Evolutionary conservation across 1,140 invertebrate genomes (phyloP), one percentile per base, ranked within the genome.

Genomic region (Lutraria rhynchaena): DNA sequence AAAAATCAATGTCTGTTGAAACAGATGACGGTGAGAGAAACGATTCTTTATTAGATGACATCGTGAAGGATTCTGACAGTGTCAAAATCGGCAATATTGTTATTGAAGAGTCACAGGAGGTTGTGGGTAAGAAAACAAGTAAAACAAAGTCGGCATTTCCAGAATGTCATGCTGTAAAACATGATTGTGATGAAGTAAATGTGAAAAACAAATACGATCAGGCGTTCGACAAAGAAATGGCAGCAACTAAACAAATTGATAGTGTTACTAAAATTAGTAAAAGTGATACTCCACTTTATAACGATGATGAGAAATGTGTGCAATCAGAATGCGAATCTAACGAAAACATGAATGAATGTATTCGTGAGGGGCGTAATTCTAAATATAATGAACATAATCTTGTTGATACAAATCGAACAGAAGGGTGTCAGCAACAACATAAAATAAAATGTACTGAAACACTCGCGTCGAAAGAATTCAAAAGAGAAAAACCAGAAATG

Each of bases 21-120:
- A 57, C 60, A 5, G 57, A 81, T 46, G 77, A 61, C 24, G 44
- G 63, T 57, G 63, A 67, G 27, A 5, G 37, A 33, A 31, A 55
- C 24, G 75, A 77, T 67, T 75, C 73, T 1, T 31, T 75, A 0
- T 31, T 75, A 29, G 73, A 75, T 27, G 73, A 55, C 13, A 61
- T 75, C 13, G 73, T 61, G 46, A 75, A 60, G 22, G 73, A 75
- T 29, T 33, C 58, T 49, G 46, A 75, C 44, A 46, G 27, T 2
- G 63, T 67, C 1, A 49, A 22, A 17, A 31, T 67, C 22, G 63
- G 44, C 29, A 41, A 67, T 4, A 67, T 67, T 19, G 44, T 49
- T 49, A 67, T 67, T 11, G 31, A n/a, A 11, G 63, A 67, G 24
- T 49, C 44, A 46, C n/a, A 4, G 44, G 41, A 51, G 17, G 31